Percentiles rank a stretch among this genome's conserved stretches.
These are phyloP conservation scores for Oscheius sp. DNA, from an alignment of 1,140 invertebrate genomes.

Conservation along the genomic window DNA sequence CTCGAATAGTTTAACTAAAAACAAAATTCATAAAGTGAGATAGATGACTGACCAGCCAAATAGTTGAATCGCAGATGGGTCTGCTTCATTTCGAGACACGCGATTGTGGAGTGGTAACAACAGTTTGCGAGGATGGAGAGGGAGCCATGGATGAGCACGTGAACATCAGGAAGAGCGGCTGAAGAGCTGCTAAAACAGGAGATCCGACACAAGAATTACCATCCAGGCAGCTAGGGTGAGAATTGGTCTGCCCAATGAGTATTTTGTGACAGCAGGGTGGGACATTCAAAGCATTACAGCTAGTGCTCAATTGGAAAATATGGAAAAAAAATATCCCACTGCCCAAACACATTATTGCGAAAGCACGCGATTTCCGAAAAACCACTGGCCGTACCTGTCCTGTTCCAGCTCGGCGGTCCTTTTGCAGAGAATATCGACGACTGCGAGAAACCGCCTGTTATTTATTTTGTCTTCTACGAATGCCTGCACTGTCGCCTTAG, in stretches of 20 bases:
- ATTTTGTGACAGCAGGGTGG: no score
- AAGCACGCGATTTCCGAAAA: no score
- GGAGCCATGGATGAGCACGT: neutral
- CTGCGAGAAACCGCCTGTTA: neutral
- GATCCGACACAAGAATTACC: no score
- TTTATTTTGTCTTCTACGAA: neutral
- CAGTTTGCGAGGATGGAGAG: neutral
- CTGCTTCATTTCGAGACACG: slow-evolving; percentile 10
- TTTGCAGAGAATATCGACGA: neutral
- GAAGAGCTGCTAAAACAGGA: neutral
- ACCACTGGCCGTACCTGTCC: neutral
- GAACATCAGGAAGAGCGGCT: neutral
- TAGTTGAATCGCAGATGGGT: neutral
- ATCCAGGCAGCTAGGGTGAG: no score
- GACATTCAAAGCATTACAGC: no score
- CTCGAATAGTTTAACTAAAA: neutral
- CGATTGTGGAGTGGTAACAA: neutral
- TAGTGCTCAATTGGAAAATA: neutral
- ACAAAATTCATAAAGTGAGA: neutral
- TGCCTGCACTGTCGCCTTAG: neutral
- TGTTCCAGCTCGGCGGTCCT: neutral
- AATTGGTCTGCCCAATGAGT: no score
- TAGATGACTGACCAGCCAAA: neutral
- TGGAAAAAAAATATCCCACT: no score
- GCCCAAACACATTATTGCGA: no score